Percentiles rank a stretch among this genome's conserved stretches.
phyloP scores from a whole-genome alignment of 2,113 vertebrate genomes.

The Brienomyrus brachyistius region DNA sequence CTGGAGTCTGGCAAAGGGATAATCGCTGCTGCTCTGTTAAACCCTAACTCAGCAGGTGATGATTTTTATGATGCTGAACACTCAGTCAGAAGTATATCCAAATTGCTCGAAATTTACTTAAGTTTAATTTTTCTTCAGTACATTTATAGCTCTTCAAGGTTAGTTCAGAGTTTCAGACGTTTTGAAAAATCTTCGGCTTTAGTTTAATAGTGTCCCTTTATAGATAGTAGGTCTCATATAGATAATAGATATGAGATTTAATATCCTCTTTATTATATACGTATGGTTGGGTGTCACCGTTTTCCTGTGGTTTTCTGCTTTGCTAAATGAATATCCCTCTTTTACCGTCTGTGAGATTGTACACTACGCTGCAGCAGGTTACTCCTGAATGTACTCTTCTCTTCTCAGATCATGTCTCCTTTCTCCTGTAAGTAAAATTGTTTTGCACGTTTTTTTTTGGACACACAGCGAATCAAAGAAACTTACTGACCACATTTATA shows the following conservation, averaged over 20 bases:
- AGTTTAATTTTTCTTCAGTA: background rate
- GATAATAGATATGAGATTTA: background rate
- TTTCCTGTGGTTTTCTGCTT: background rate
- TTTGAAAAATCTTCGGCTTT: background rate
- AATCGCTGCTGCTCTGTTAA: background rate
- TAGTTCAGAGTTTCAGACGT: background rate
- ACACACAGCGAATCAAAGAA: slow-evolving; percentile 17
- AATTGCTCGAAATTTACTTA: background rate
- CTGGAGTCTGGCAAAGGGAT: background rate
- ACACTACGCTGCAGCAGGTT: background rate
- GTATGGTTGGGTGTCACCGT: background rate
- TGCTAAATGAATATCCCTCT: background rate
- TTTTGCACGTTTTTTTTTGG: slow-evolving; percentile 11
- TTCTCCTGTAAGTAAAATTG: slow-evolving; percentile 18
- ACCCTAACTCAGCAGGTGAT: background rate
- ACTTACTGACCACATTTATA: slow-evolving; percentile 13
- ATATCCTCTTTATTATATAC: background rate
- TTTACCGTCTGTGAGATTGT: background rate
- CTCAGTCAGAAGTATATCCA: background rate
- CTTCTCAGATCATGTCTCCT: background rate
- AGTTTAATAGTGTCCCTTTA: background rate
- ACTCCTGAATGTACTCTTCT: background rate
- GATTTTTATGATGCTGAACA: background rate
- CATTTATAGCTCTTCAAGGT: background rate
- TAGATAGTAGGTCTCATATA: background rate